A percentile compares a stretch with the other conserved stretches of the same genome.
phyloP scores from a whole-genome alignment of 1,140 invertebrate genomes.

The Asbolus verrucosus region DNA sequence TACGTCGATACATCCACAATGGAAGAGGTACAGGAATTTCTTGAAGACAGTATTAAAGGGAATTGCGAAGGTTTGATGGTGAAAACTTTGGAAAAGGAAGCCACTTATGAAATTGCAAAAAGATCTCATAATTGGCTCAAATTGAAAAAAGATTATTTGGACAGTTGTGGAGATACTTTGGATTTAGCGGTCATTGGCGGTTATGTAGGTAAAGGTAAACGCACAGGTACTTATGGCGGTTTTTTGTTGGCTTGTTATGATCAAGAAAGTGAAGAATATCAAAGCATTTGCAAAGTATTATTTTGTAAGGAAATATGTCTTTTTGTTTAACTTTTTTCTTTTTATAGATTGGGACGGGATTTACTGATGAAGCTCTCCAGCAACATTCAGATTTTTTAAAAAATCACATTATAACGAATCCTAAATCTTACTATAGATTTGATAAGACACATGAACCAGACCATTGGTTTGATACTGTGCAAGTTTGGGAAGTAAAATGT shows the following conservation, averaged over 20 bases:
- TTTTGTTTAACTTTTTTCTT: slow-evolving; percentile 45
- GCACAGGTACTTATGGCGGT: slow-evolving; percentile 94
- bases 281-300: slow-evolving; percentile 88
- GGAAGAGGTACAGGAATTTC: slow-evolving; percentile 94
- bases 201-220: slow-evolving; percentile 93
- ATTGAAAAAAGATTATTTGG: slow-evolving; percentile 98
- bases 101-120: slow-evolving; percentile 98
- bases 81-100: slow-evolving; percentile 92
- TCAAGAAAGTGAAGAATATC: slow-evolving; percentile 92
- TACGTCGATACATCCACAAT: slow-evolving; percentile 89
- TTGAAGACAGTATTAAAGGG: slow-evolving; percentile 95
- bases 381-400: slow-evolving; percentile 84
- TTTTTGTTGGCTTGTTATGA: slow-evolving; percentile 98
- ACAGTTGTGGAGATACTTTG: slow-evolving; percentile 93
- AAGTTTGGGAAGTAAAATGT: slow-evolving; percentile 99
- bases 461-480: slow-evolving; percentile 93
- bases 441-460: slow-evolving; percentile 86
- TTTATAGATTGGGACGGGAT: slow-evolving; percentile 94
- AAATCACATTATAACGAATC: slow-evolving; percentile 77
- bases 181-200: slow-evolving; percentile 97
- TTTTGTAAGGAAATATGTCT: slow-evolving; percentile 4
- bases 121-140: slow-evolving; percentile 98
- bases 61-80: slow-evolving; percentile 99
- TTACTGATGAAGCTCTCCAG: slow-evolving; percentile 91
- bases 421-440: slow-evolving; percentile 90